These are phyloP conservation scores for Dendrolimus kikuchii DNA, from an alignment of 1,140 invertebrate genomes.

Conservation along the genomic window DNA sequence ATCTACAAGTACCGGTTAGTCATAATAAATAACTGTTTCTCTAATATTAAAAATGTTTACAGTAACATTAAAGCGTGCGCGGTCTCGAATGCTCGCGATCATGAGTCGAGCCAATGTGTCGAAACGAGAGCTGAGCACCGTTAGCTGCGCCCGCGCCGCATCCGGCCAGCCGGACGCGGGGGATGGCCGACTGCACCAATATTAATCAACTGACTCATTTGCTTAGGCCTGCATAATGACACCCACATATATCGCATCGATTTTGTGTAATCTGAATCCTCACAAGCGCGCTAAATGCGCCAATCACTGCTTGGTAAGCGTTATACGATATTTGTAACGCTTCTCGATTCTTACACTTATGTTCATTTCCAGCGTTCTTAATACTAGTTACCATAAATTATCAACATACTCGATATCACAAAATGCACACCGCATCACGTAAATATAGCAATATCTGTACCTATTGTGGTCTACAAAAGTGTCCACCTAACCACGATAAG, in stretches of 20 bases:
- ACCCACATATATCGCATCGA: slow-evolving; percentile 10
- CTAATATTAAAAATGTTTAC: not conserved
- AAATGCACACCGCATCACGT: slow-evolving; percentile 45
- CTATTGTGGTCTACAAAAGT: slow-evolving; percentile 31
- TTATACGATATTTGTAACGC: too few relatives aligned
- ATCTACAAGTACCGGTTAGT: slow-evolving; percentile 23
- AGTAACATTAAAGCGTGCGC: not conserved
- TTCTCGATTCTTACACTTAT: too few relatives aligned
- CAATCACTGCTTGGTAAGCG: too few relatives aligned
- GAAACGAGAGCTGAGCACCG: slow-evolving; percentile 53
- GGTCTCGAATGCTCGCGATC: slow-evolving; percentile 16
- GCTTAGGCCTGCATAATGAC: slow-evolving; percentile 10
- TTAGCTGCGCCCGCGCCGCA: slow-evolving; percentile 33
- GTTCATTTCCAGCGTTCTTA: too few relatives aligned
- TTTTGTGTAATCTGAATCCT: slow-evolving; percentile 19
- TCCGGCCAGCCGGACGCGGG: slow-evolving; percentile 10
- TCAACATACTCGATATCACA: slow-evolving; percentile 64
- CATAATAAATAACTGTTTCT: not conserved
- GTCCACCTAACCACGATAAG: slow-evolving; percentile 44
- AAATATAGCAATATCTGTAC: slow-evolving; percentile 31
- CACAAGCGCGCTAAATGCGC: slow-evolving; percentile 20
- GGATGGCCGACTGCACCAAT: slow-evolving; percentile 22
- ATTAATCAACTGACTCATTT: slow-evolving; percentile 31
- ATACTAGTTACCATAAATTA: slow-evolving; percentile 20
- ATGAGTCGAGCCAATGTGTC: slow-evolving; percentile 29